These are phyloP conservation scores for Ellobium chinense DNA, from an alignment of 2,888 invertebrate genomes.

Conservation along the genomic window DNA sequence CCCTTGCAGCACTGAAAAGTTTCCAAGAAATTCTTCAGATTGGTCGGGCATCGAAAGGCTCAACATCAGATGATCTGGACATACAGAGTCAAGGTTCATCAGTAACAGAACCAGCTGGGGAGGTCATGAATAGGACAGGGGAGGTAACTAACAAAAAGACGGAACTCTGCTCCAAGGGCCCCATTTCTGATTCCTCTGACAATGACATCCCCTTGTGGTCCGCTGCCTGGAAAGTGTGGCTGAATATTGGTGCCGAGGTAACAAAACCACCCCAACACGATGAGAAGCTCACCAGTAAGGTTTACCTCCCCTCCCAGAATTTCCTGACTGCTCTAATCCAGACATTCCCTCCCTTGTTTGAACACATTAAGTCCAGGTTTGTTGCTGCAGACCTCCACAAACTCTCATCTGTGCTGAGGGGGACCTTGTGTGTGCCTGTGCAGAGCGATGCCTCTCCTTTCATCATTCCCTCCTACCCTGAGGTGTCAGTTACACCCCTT, in stretches of 20 bases:
- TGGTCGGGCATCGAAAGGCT: slow-evolving; percentile 47
- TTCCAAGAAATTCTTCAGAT: slow-evolving; percentile 93
- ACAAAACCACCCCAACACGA: slow-evolving; percentile 82
- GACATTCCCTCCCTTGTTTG: slow-evolving; percentile 96
- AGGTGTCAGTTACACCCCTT: slow-evolving; percentile 85
- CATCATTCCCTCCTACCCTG: slow-evolving; percentile 88
- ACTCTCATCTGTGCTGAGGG: slow-evolving; percentile 88
- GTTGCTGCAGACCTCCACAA: slow-evolving; percentile 86
- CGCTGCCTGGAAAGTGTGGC: slow-evolving; percentile 83
- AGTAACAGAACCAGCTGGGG: slow-evolving; percentile 62
- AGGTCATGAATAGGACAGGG: slow-evolving; percentile 66
- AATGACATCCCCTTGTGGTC: slow-evolving; percentile 76
- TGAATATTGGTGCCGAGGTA: slow-evolving; percentile 90
- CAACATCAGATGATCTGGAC: slow-evolving; percentile 42
- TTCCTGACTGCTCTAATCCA: slow-evolving; percentile 96
- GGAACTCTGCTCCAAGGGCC: slow-evolving; percentile 40
- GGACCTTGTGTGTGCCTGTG: slow-evolving; percentile 89
- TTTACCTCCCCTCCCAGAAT: slow-evolving; percentile 93
- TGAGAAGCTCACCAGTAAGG: slow-evolving; percentile 60
- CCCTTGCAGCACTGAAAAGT: slow-evolving; percentile 96
- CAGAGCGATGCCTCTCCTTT: slow-evolving; percentile 90
- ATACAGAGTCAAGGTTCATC: slow-evolving; percentile 1
- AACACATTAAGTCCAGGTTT: slow-evolving; percentile 86
- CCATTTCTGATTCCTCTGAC: slow-evolving; percentile 53
- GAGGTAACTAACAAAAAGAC: slow-evolving; percentile 46